Conservation (phyloP, 2,797 vertebrate species). For the Pseudochirops corinnae region DNA sequence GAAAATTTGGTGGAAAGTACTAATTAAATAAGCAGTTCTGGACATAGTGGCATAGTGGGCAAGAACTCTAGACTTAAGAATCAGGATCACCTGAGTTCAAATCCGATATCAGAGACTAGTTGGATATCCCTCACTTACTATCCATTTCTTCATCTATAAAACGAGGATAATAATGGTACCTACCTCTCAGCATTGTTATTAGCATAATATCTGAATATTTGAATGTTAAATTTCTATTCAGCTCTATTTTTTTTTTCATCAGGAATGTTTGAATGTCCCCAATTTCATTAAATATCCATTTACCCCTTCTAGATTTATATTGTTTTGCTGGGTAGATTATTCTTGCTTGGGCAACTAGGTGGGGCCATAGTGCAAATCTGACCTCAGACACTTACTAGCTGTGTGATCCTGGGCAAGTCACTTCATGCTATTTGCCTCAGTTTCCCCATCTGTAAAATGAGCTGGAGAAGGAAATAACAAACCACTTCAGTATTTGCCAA, state of each 20-base stretch:
- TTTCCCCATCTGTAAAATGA: not conserved
- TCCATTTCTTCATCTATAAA: not conserved
- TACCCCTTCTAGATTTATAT: not conserved
- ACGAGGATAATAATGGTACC: not conserved
- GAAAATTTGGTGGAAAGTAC: not conserved
- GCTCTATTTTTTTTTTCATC: not conserved
- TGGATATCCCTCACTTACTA: not conserved
- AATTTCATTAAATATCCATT: not conserved
- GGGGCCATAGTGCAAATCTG: not conserved
- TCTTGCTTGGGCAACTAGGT: not conserved
- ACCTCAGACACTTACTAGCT: conserved; percentile 8
- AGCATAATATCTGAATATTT: not conserved
- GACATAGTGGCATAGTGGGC: not conserved
- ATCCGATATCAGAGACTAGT: not conserved
- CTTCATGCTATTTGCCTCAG: not conserved
- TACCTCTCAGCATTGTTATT: not conserved
- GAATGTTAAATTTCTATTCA: not conserved
- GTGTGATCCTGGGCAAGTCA: not conserved
- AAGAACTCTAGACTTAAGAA: not conserved
- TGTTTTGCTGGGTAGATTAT: not conserved
- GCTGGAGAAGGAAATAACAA: not conserved
- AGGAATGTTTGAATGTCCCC: not conserved
- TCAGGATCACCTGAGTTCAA: not conserved
- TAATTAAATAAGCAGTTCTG: not conserved
- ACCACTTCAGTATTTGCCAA: not conserved